Base-by-base conservation (phyloP, 2,113 vertebrate genomes). In the Cebus imitator region DNA sequence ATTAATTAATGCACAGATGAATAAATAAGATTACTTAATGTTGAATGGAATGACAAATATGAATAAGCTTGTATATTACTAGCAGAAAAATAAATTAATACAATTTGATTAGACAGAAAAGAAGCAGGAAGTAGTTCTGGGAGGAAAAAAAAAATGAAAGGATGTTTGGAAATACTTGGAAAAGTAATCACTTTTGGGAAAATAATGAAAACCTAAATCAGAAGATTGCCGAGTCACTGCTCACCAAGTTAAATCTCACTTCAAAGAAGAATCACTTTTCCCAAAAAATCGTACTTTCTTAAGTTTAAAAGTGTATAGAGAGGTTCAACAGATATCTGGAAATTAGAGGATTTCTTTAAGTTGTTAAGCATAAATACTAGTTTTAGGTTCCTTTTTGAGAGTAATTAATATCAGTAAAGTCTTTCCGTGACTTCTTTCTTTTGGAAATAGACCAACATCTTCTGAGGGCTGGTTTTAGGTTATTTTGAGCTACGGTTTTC, bases 131-230 rank as follows among this genome's bases (percentile, higher is more conserved):
- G 14, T 58, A 43, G 40, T 35, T 85, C 6, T 55, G 35, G 45
- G 40, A 10, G 11, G 1, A 43, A 45, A 45, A 2, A 16, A 17
- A 20, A 30, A 48, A 14, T 48, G 14, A 73, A 75, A 66, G 61
- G 32, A 2, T 83, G 35, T 96, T 81, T 79, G 13, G 30, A 94
- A 66, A n/a, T 85, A 64, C 64, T 88, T 89, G 64, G 0, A 48
- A 91, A 90, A 88, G 66, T 76, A 73, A 55, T 76, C 64, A 73
- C 86, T 75, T 93, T 94, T 87, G 30, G 45, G 55, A 13, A 89
- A 80, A 25, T 76, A 58, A 79, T 88, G 81, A 88, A 95, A 94
- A 92, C 87, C 37, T 27, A 55, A 66, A 48, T 82, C 50, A 91
- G 66, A 97, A 76, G 64, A 64, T 52, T 66, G 14, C 89, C 75